Base-by-base conservation (phyloP, 2,888 invertebrate species). In the Pollenia amentaria region DNA sequence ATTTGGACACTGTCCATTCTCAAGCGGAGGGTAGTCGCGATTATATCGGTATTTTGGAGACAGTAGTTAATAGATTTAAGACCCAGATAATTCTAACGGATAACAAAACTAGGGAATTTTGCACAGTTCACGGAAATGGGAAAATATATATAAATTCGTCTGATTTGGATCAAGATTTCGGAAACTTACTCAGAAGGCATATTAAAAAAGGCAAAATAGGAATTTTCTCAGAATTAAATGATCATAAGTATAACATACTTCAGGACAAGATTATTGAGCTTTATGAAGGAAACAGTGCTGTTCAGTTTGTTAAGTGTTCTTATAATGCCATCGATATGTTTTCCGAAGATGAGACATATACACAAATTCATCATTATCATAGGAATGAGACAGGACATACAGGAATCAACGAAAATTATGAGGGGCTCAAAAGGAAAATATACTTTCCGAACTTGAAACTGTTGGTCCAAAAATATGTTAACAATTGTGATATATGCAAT, bases 261-360 rank as follows among this genome's bases (percentile, higher is more conserved):
- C 89, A 89, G 60, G 51, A 84, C 51, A 81, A 78, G 55, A 57
- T 87, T 29, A 88, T 82, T 21, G 82, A 88, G 38, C n/a, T 62
- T 2, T 62, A 3, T 62, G 62, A 14, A 0, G 62, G 42, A 3
- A 38, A 79, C 38, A 78, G 62, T 46, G 76, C 7, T 44, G 16
- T 77, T 2, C 82, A 85, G 79, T 88, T 79, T 85, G 76, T 87
- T 42, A 84, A 73, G 85, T 86, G 76, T 70, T 75, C 77, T 11
- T 76, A 78, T 73, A 55, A 83, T 75, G 83, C 81, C 18, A 65
- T 42, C 55, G 87, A 88, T 29, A 70, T 55, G 70, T 14, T 18
- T 0, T 70, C 55, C 16, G 55, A 70, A 21, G 55, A 55, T 14
- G 70, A 70, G 42, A 42, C 70, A 0, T 55, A 42, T 14, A 42